Conservation (phyloP, 1,140 invertebrate genomes). For the Ceratina japonica region DNA sequence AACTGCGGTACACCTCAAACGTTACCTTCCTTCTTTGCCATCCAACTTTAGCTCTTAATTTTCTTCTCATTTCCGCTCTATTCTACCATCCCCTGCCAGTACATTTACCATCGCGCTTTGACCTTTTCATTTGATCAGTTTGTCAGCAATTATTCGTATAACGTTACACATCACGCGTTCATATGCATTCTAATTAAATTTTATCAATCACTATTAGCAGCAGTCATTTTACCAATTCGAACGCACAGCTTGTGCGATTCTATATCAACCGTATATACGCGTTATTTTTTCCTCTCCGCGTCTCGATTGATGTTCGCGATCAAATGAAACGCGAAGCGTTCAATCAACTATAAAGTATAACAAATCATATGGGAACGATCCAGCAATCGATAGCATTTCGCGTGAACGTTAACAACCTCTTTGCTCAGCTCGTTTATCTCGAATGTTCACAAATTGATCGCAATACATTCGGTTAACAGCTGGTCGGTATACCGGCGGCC, state of each 20-base stretch:
- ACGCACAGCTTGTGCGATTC: too few species aligned
- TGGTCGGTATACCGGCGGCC: slow-evolving; percentile 23
- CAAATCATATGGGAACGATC: neutral
- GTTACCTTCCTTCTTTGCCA: slow-evolving; percentile 33
- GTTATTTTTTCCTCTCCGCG: too few species aligned
- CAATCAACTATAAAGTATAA: neutral
- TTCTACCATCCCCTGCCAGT: neutral
- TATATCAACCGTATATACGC: too few species aligned
- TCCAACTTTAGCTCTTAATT: slow-evolving; percentile 52
- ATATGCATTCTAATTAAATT: too few species aligned
- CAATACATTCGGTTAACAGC: slow-evolving; percentile 51
- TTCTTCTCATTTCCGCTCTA: slow-evolving; percentile 18
- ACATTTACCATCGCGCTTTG: neutral
- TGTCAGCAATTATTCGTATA: neutral
- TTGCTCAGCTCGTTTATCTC: slow-evolving; percentile 36
- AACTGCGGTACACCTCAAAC: slow-evolving; percentile 48
- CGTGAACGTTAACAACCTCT: slow-evolving; percentile 25
- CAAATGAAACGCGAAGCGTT: neutral
- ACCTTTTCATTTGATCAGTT: slow-evolving; percentile 26
- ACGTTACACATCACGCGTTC: too few species aligned
- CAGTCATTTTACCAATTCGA: too few species aligned
- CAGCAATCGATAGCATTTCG: neutral
- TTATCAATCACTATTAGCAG: too few species aligned
- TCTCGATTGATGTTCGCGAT: neutral
- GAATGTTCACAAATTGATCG: slow-evolving; percentile 49